Conservation (phyloP, 2,113 vertebrate genomes). For the Tympanuchus pallidicinctus region DNA sequence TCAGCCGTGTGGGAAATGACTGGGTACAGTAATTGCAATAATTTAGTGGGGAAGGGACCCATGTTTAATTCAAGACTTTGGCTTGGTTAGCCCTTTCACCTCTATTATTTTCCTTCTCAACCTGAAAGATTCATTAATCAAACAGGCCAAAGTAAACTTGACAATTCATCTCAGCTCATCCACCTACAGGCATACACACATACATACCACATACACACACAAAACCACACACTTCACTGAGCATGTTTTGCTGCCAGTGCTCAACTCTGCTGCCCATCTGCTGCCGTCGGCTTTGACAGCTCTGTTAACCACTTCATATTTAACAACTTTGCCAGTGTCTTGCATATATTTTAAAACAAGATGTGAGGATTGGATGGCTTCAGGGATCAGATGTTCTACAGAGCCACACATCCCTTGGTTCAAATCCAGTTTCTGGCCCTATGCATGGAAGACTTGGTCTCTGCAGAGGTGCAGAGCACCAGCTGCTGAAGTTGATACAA, state of each 20-base stretch:
- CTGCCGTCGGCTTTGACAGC: slow-evolving; percentile 38
- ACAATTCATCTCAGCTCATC: slow-evolving; percentile 2
- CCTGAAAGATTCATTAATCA: slow-evolving; percentile 87
- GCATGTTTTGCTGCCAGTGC: slow-evolving; percentile 78
- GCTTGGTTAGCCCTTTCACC: slow-evolving; percentile 64
- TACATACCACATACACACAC: neutral
- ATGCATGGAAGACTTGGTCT: neutral
- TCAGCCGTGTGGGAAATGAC: neutral
- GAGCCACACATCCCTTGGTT: neutral
- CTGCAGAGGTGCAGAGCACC: neutral
- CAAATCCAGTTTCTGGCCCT: neutral
- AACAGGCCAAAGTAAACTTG: slow-evolving; percentile 81
- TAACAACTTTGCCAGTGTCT: neutral
- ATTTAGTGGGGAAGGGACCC: slow-evolving; percentile 75
- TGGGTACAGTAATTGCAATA: neutral
- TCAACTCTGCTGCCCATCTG: slow-evolving; percentile 70
- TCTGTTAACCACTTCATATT: slow-evolving; percentile 26
- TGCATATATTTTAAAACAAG: neutral
- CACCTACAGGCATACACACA: neutral
- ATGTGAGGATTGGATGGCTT: neutral
- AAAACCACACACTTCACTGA: slow-evolving; percentile 21
- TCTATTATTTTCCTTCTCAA: slow-evolving; percentile 66
- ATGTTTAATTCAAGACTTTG: slow-evolving; percentile 87
- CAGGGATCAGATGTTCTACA: neutral
- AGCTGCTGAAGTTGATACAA: neutral